Conservation (phyloP, 2,113 vertebrate species). For the Plecotus auritus region DNA sequence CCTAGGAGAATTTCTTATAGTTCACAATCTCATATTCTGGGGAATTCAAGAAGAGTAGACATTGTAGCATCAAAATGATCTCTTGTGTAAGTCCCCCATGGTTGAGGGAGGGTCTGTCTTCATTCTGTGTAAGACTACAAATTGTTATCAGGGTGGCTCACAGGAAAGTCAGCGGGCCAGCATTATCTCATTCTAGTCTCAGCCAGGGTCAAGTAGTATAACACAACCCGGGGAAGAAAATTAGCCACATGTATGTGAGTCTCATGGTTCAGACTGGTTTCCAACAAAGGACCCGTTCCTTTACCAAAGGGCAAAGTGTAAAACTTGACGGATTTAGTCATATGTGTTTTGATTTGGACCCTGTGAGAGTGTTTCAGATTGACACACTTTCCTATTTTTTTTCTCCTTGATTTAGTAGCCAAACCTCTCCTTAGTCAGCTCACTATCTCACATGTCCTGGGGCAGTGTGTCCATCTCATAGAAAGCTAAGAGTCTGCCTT, state of each 20-base stretch:
- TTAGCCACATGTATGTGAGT: background rate
- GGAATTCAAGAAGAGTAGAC: background rate
- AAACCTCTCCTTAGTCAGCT: slow-evolving; percentile 89
- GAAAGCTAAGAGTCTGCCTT: slow-evolving; percentile 84
- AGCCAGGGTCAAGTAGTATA: background rate
- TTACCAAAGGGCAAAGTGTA: background rate
- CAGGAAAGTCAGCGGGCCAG: background rate
- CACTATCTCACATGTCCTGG: slow-evolving; percentile 87
- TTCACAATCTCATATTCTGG: background rate
- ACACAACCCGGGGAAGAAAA: background rate
- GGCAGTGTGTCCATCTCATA: slow-evolving; percentile 85
- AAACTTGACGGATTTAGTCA: slow-evolving; percentile 47
- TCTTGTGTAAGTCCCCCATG: background rate
- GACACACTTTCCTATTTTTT: slow-evolving; percentile 72
- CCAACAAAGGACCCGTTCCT: background rate
- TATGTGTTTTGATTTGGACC: background rate
- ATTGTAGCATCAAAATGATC: background rate
- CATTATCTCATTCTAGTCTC: background rate
- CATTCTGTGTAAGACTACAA: background rate
- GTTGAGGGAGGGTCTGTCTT: background rate
- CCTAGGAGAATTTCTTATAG: background rate
- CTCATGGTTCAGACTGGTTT: background rate
- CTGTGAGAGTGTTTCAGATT: slow-evolving; percentile 47
- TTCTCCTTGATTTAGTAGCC: slow-evolving; percentile 83
- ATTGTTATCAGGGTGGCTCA: background rate